Base-by-base conservation (phyloP, 2,888 invertebrate species). In the Argyra leucocephala region DNA sequence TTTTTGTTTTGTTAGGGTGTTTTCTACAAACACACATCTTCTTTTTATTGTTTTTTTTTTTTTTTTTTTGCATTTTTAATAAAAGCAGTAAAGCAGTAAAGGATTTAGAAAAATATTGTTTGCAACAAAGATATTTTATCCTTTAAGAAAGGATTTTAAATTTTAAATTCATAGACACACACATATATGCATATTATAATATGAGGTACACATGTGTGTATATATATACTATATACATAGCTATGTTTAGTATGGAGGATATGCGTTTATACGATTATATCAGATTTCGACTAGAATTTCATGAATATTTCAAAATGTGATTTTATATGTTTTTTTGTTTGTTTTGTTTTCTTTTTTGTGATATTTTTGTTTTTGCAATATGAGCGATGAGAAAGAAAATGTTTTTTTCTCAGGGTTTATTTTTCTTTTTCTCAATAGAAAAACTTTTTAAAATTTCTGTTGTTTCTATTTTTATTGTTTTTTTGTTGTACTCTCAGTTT, bases 251-350 rank as follows among this genome's bases (percentile, higher is more conserved):
- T n/a, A n/a, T n/a, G n/a, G n/a, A n/a, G n/a, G n/a, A n/a, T n/a
- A n/a, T n/a, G n/a, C n/a, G n/a, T n/a, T n/a, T n/a, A n/a, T 48
- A 18, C n/a, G 48, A 18, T 15, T 48, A 18, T 6, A 18, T 12
- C 12, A 48, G 48, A 48, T 12, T 48, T 48, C 48, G 48, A 18
- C 48, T 48, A 48, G n/a, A 48, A 48, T 48, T 48, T 48, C 48
- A 48, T 48, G 48, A 48, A 48, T 48, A 48, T 48, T 48, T 48
- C 48, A 48, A 48, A 48, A 18, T 48, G 48, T 48, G 48, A 48
- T 48, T 48, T 48, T 10, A 31, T 31, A 31, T 31, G 31, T 48
- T 48, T 48, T 48, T 48, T 48, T 48, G 4, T 48, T 37, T 37
- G 12, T 37, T 48, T 48, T 48, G 5, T 48, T 48, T 48, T 37